Percentiles rank a stretch among this genome's conserved stretches.
Evolutionary conservation across 2,113 vertebrate genomes (phyloP).

Genomic region (Saimiri boliviensis): DNA sequence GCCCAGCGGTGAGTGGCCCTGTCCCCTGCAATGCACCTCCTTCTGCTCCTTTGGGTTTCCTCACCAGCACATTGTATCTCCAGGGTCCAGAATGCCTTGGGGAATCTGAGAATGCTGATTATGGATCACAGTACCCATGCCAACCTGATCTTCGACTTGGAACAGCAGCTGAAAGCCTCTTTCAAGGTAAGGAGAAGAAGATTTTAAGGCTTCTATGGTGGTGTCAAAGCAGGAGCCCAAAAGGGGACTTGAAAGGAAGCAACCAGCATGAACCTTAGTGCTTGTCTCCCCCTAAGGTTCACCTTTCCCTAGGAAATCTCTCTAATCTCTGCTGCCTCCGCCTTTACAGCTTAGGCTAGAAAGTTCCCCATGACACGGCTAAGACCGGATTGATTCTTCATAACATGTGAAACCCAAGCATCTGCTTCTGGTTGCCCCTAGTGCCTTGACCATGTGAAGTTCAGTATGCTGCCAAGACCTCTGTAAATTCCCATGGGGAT

Average conservation of each 20-base stretch:
- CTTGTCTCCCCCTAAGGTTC: not conserved
- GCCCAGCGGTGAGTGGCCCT: constrained; percentile 80
- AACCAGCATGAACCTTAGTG: constrained; percentile 1
- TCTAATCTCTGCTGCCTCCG: not conserved
- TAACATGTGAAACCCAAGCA: not conserved
- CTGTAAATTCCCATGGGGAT: not conserved
- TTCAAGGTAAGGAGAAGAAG: constrained; percentile 41
- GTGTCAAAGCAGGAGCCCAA: not conserved
- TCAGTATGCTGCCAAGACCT: not conserved
- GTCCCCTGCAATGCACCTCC: not conserved
- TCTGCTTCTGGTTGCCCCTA: not conserved
- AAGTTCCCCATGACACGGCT: not conserved
- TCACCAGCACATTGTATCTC: constrained; percentile 14
- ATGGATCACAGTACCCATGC: constrained; percentile 53
- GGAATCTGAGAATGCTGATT: constrained; percentile 63
- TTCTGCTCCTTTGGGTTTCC: not conserved
- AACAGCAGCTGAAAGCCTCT: constrained; percentile 49
- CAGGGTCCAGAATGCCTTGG: constrained; percentile 72
- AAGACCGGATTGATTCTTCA: not conserved
- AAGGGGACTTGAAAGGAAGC: not conserved
- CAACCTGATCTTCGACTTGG: constrained; percentile 27
- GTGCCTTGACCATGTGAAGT: not conserved
- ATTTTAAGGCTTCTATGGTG: not conserved
- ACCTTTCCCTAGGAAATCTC: not conserved
- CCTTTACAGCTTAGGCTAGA: not conserved